phyloP scores from a whole-genome alignment of 1,140 invertebrate species.

The Dolichoris vasculosae region DNA sequence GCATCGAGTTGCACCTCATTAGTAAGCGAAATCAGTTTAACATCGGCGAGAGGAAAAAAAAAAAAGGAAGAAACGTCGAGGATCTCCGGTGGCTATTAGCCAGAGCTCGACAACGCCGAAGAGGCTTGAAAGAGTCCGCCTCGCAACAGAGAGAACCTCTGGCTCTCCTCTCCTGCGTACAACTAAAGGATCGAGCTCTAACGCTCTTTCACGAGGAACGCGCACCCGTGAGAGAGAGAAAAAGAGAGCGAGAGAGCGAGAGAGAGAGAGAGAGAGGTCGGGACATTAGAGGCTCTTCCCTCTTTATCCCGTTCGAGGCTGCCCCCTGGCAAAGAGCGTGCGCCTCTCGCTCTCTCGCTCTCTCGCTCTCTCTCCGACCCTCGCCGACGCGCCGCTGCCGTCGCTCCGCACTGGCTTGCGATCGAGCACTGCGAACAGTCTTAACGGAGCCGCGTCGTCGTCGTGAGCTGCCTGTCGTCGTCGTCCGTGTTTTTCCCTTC shows the following conservation, averaged over 20 bases:
- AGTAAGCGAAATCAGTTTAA: background rate
- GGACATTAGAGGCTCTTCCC: slow-evolving; percentile 3
- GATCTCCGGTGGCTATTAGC: background rate
- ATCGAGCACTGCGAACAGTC: slow-evolving; percentile 4
- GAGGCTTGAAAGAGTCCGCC: slow-evolving; percentile 16
- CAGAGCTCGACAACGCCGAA: background rate
- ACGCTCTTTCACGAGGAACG: no score
- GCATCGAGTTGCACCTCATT: background rate
- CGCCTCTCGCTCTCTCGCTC: background rate
- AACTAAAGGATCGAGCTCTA: background rate
- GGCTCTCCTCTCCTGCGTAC: slow-evolving; percentile 10
- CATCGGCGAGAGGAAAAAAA: background rate
- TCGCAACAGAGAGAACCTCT: slow-evolving; percentile 32
- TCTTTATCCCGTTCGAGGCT: slow-evolving; percentile 5
- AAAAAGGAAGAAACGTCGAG: background rate
- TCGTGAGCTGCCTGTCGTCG: background rate
- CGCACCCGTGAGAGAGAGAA: slow-evolving; percentile 12
- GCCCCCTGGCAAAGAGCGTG: background rate
- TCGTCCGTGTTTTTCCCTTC: background rate
- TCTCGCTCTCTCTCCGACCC: background rate
- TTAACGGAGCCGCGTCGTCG: slow-evolving; percentile 39
- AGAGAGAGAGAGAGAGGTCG: background rate
- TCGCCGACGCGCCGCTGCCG: background rate
- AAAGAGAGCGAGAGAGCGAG: slow-evolving; percentile 3
- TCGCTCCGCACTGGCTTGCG: background rate